Conservation (phyloP, 1,140 invertebrate species). For the Nasonia vitripennis region DNA sequence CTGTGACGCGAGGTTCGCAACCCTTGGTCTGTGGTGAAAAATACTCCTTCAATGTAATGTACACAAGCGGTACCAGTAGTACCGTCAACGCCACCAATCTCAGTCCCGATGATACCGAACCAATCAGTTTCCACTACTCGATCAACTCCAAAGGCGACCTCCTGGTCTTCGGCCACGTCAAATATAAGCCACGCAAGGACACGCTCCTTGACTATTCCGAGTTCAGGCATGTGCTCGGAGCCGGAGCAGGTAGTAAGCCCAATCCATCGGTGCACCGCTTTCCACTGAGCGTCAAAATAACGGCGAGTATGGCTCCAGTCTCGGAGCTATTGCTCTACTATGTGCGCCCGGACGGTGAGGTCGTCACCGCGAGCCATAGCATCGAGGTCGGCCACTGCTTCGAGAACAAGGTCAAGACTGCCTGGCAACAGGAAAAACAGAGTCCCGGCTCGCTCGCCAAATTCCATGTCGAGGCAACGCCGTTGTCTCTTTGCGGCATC, state of each 20-base stretch:
- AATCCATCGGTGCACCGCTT: constrained; percentile 58
- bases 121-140: constrained; percentile 70
- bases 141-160: constrained; percentile 71
- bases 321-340: constrained; percentile 86
- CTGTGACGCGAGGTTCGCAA: constrained; percentile 68
- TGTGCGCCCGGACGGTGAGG: constrained; percentile 83
- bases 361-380: constrained; percentile 77
- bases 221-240: constrained; percentile 68
- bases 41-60: constrained; percentile 72
- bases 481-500: constrained; percentile 78
- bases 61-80: constrained; percentile 58
- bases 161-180: constrained; percentile 69
- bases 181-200: constrained; percentile 67
- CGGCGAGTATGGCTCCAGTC: constrained; percentile 83
- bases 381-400: constrained; percentile 77
- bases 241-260: background rate
- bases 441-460: constrained; percentile 75
- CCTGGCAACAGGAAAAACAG: constrained; percentile 72
- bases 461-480: constrained; percentile 74
- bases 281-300: constrained; percentile 74
- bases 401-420: constrained; percentile 76
- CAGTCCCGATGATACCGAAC: constrained; percentile 54
- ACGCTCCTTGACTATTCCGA: constrained; percentile 69
- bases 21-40: constrained; percentile 70
- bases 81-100: constrained; percentile 52